Percentiles rank a stretch among this genome's conserved stretches.
These are phyloP conservation scores for Acanthosoma haemorrhoidale DNA, from an alignment of 2,888 invertebrate genomes.

Conservation along the genomic window DNA sequence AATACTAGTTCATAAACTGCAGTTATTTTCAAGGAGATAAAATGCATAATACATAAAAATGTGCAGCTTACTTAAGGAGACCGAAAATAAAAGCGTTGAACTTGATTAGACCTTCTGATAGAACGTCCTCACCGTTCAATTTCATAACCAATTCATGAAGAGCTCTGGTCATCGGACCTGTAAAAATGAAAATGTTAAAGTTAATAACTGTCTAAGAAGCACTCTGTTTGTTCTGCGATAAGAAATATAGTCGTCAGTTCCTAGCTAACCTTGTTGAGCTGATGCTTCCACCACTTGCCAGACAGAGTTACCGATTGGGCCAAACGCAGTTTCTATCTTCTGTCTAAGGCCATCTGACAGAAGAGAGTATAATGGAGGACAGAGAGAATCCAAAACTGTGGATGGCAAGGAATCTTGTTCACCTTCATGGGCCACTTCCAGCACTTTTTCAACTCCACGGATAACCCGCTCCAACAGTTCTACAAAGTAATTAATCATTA, in stretches of 20 bases:
- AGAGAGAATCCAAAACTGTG: constrained; percentile 65
- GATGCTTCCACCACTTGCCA: constrained; percentile 88
- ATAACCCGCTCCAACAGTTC: constrained; percentile 67
- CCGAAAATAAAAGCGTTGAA: constrained; percentile 86
- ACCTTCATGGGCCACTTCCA: constrained; percentile 54
- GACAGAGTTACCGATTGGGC: constrained; percentile 76
- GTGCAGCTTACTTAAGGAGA: constrained; percentile 65
- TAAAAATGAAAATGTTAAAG: too few species aligned
- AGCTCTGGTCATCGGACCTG: constrained; percentile 73
- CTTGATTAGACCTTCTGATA: constrained; percentile 77
- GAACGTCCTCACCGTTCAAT: constrained; percentile 74
- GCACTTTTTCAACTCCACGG: constrained; percentile 67
- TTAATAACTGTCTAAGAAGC: too few species aligned
- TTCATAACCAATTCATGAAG: constrained; percentile 76
- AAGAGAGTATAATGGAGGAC: constrained; percentile 77
- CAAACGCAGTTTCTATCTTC: constrained; percentile 75
- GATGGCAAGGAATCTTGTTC: constrained; percentile 47
- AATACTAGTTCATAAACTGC: too few species aligned
- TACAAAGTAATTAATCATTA: constrained; percentile 45
- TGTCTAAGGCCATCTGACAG: constrained; percentile 80
- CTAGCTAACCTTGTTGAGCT: constrained; percentile 65
- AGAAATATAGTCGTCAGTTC: background rate
- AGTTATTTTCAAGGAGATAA: too few species aligned
- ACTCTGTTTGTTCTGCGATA: too few species aligned
- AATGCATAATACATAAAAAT: constrained; percentile 19